Evolutionary conservation across 2,888 invertebrate genomes (phyloP).

Genomic region (Eulithis testata): DNA sequence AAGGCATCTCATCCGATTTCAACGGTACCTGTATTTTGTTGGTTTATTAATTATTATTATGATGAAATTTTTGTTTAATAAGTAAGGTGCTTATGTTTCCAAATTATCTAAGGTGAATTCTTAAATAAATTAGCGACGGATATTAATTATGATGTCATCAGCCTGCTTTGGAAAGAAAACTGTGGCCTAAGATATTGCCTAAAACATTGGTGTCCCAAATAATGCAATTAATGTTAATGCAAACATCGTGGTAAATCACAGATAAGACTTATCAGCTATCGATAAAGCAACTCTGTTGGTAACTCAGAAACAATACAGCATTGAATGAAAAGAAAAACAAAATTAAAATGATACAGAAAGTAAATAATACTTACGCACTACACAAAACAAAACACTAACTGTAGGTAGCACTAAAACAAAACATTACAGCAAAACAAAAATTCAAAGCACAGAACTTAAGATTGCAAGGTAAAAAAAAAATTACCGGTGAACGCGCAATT

Average conservation of each 20-base stretch:
- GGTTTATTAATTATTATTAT: no score
- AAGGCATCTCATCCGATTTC: no score
- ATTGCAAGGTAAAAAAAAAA: conserved; percentile 43
- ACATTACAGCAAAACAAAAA: conserved; percentile 69
- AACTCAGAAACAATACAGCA: conserved; percentile 55
- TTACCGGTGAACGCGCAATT: conserved; percentile 70
- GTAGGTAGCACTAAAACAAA: conserved; percentile 71
- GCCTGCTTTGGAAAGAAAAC: background rate
- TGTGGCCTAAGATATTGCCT: conserved; percentile 1
- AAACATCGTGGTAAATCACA: conserved; percentile 53
- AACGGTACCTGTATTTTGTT: no score
- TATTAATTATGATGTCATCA: background rate
- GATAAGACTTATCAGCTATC: conserved; percentile 74
- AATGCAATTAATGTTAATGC: conserved; percentile 61
- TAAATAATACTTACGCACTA: conserved; percentile 66
- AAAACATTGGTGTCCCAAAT: conserved; percentile 49
- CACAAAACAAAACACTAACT: conserved; percentile 63
- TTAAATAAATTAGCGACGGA: background rate
- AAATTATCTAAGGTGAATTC: background rate
- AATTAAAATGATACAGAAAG: conserved; percentile 30
- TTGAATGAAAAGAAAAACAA: conserved; percentile 28
- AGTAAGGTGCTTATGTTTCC: no score
- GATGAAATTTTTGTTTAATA: no score
- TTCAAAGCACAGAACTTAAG: conserved; percentile 58
- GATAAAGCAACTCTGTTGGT: conserved; percentile 80